phyloP scores from a whole-genome alignment of 2,888 invertebrate genomes.

The Dasysyrphus tricinctus region DNA sequence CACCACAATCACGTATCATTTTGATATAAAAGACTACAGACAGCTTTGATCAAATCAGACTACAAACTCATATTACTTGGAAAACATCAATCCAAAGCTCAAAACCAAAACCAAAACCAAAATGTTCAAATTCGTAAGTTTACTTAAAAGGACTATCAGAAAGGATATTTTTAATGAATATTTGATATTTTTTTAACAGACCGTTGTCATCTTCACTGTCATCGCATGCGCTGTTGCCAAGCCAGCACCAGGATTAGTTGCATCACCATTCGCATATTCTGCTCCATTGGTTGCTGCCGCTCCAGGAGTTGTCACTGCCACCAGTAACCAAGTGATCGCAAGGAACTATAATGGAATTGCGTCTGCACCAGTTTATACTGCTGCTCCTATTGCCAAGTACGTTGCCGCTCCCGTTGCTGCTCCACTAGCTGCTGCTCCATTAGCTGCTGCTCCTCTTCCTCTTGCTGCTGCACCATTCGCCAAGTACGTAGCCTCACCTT shows the following conservation, averaged over 20 bases:
- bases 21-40: background rate
- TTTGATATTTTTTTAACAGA: conserved; percentile 19
- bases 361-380: conserved; percentile 85
- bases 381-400: conserved; percentile 85
- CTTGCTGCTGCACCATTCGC: conserved; percentile 45
- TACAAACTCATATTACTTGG: background rate
- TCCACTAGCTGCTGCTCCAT: too few species aligned
- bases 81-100: background rate
- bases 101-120: background rate
- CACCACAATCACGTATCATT: background rate
- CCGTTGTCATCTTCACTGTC: conserved; percentile 63
- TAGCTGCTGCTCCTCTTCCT: conserved; percentile 85
- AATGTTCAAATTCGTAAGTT: conserved; percentile 60
- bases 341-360: conserved; percentile 80
- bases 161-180: background rate
- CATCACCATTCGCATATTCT: conserved; percentile 76
- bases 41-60: background rate
- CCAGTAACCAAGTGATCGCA: conserved; percentile 80
- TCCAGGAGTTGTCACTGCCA: conserved; percentile 78
- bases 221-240: conserved; percentile 69
- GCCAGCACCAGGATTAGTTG: conserved; percentile 64
- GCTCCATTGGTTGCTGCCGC: conserved; percentile 56
- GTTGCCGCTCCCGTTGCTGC: conserved; percentile 83
- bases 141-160: accelerated
- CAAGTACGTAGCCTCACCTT: conserved; percentile 40